Evolutionary conservation across 2,797 vertebrate genomes (phyloP).

Genomic region (Hirundo rustica): DNA sequence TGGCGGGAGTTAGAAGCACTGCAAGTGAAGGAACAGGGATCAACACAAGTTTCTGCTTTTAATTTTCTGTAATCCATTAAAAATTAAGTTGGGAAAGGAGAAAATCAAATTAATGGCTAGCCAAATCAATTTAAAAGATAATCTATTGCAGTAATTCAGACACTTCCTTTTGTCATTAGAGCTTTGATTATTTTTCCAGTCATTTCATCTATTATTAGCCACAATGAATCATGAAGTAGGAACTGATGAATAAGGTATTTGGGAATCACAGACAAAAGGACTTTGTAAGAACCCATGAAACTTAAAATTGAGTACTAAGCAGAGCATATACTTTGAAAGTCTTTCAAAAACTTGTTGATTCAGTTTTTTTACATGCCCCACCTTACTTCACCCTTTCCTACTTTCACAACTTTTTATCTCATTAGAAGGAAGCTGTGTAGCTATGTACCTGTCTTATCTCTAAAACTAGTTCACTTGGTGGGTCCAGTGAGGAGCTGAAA

Average conservation of each 20-base stretch:
- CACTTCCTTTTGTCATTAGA: conserved; percentile 24
- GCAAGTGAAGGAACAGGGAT: not conserved
- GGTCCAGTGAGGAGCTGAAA: not conserved
- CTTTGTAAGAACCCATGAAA: not conserved
- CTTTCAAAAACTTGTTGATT: not conserved
- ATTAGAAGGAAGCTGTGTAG: not conserved
- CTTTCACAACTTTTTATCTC: not conserved
- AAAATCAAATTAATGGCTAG: conserved; percentile 12
- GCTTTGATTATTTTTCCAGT: conserved; percentile 49
- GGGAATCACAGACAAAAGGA: not conserved
- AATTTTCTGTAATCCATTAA: conserved; percentile 1
- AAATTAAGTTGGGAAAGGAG: not conserved
- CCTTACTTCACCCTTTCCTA: not conserved
- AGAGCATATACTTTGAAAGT: not conserved
- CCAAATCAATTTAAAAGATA: not conserved
- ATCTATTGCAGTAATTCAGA: conserved; percentile 18
- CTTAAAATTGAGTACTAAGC: not conserved
- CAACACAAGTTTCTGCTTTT: not conserved
- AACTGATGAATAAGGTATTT: conserved; percentile 4
- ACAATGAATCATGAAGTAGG: not conserved
- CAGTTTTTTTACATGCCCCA: not conserved
- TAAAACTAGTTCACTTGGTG: not conserved
- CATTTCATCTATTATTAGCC: not conserved
- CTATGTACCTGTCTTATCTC: not conserved
- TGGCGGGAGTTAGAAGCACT: not conserved